phyloP scores from a whole-genome alignment of 2,113 vertebrate genomes.

The Puffinus mauretanicus region DNA sequence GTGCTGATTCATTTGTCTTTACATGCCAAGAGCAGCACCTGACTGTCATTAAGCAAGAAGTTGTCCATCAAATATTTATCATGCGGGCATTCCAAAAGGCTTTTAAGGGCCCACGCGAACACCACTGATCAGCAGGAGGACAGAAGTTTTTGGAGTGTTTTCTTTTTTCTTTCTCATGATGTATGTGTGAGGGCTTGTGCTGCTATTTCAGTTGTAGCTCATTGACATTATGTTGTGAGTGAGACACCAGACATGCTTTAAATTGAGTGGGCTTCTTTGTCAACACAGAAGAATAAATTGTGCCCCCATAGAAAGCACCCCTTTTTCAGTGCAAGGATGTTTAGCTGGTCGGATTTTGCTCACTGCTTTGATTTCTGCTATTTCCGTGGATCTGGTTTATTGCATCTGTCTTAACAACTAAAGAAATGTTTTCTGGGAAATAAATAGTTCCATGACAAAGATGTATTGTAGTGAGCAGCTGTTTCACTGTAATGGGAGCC shows the following conservation, averaged over 20 bases:
- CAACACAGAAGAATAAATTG: neutral
- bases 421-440: conserved; percentile 50
- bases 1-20: conserved; percentile 40
- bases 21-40: conserved; percentile 7
- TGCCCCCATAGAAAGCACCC: neutral
- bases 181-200: neutral
- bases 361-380: neutral
- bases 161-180: neutral
- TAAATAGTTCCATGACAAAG: conserved; percentile 57
- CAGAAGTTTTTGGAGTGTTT: neutral
- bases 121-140: neutral
- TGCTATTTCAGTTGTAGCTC: neutral
- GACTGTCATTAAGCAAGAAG: conserved; percentile 55
- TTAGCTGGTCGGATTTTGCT: neutral
- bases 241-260: neutral
- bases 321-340: neutral
- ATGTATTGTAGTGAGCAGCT: conserved; percentile 56
- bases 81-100: neutral
- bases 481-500: conserved; percentile 10
- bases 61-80: conserved; percentile 75
- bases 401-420: conserved; percentile 32
- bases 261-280: neutral
- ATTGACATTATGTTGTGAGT: neutral
- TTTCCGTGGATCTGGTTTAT: conserved; percentile 45
- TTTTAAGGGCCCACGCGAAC: neutral